Percentiles rank a stretch among this genome's conserved stretches.
Conservation (phyloP, 2,888 invertebrate genomes). For the Bombyx huttoni region DNA sequence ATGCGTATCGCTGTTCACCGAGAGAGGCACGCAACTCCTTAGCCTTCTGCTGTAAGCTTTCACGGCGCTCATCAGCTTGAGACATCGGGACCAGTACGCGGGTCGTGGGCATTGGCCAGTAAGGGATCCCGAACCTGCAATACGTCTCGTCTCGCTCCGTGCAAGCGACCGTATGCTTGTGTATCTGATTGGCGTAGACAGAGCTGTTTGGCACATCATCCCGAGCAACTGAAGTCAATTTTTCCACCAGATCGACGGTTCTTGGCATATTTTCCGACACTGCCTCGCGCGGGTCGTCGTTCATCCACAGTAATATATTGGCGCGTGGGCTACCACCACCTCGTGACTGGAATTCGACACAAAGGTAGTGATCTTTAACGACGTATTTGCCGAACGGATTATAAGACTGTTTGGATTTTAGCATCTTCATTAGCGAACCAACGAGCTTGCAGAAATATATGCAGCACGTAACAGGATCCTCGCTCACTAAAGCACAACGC, state of each 20-base stretch:
- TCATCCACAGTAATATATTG: conserved; percentile 37
- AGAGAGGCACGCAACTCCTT: conserved; percentile 15
- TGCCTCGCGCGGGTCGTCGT: conserved; percentile 25
- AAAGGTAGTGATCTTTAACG: conserved; percentile 26
- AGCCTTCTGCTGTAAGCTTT: conserved; percentile 10
- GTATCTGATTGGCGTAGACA: conserved; percentile 3
- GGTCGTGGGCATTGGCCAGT: conserved; percentile 18
- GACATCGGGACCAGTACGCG: conserved; percentile 20
- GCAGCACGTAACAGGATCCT: conserved; percentile 22
- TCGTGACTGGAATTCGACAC: conserved; percentile 34
- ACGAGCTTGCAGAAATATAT: conserved; percentile 31
- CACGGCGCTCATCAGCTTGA: conserved; percentile 14
- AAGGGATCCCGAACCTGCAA: conserved; percentile 27
- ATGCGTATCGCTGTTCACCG: conserved; percentile 18
- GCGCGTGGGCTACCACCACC: conserved; percentile 35
- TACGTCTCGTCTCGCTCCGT: conserved; percentile 6
- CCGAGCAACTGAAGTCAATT: conserved; percentile 19
- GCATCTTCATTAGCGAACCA: conserved; percentile 14
- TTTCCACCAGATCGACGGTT: conserved; percentile 15
- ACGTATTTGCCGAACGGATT: conserved; percentile 25
- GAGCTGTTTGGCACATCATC: conserved; percentile 16
- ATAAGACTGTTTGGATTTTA: conserved; percentile 15
- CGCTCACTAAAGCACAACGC: conserved; percentile 15
- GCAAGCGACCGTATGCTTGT: conserved; percentile 24
- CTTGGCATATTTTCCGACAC: conserved; percentile 10